phyloP scores from a whole-genome alignment of 1,140 invertebrate species.

The Camponotus vicinus region DNA sequence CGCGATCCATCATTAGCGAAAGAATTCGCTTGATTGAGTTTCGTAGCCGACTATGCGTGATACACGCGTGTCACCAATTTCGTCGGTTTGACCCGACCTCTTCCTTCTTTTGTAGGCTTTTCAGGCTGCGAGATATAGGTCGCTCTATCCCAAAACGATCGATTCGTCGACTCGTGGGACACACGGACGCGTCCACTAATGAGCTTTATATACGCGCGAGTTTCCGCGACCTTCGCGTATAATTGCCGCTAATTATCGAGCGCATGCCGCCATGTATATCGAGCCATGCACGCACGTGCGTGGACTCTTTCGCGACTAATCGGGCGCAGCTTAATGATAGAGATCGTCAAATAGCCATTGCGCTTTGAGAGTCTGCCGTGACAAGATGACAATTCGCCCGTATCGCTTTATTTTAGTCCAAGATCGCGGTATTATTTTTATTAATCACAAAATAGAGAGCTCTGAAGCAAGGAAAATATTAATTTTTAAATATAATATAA shows the following conservation, averaged over 20 bases:
- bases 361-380: not conserved
- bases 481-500: too few species aligned
- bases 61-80: not conserved
- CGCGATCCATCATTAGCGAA: not conserved
- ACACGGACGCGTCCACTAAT: slow-evolving; percentile 59
- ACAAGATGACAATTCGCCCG: not conserved
- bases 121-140: slow-evolving; percentile 57
- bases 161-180: slow-evolving; percentile 24
- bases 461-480: too few species aligned
- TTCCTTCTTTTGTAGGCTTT: not conserved
- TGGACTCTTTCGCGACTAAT: slow-evolving; percentile 26
- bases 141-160: slow-evolving; percentile 61
- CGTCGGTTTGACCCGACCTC: not conserved
- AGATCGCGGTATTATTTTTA: not conserved
- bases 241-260: slow-evolving; percentile 69
- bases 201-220: slow-evolving; percentile 11
- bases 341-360: not conserved
- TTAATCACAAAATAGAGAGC: not conserved
- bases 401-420: too few species aligned
- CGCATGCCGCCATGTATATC: slow-evolving; percentile 24
- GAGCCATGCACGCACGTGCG: slow-evolving; percentile 35
- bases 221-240: slow-evolving; percentile 68
- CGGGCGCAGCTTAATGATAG: not conserved
- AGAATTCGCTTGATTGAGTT: not conserved
- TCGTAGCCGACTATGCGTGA: too few species aligned